Conservation (phyloP, 2,888 invertebrate genomes). For the Leptinotarsa juncta region DNA sequence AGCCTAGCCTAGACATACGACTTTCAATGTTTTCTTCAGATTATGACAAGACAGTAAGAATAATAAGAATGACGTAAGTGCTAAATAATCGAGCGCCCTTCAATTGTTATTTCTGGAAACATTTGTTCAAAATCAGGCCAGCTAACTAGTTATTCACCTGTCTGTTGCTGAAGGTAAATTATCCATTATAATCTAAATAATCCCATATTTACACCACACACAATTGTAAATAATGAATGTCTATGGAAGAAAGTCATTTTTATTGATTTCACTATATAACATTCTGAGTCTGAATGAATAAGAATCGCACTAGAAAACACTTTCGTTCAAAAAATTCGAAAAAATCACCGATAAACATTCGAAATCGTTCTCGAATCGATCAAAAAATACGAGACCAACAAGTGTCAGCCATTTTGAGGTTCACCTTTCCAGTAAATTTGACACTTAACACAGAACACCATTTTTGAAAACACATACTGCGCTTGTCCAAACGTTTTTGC, state of each 20-base stretch:
- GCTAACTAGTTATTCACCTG: constrained; percentile 51
- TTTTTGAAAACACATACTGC: constrained; percentile 37
- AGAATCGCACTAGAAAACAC: constrained; percentile 33
- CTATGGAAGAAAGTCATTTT: constrained; percentile 60
- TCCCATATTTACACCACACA: constrained; percentile 54
- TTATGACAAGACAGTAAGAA: constrained; percentile 50
- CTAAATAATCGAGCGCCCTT: constrained; percentile 43
- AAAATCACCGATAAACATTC: constrained; percentile 50
- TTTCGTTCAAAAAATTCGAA: constrained; percentile 10
- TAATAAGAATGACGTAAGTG: constrained; percentile 55
- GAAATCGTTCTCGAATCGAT: constrained; percentile 55
- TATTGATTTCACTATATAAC: constrained; percentile 55
- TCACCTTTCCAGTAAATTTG: constrained; percentile 23
- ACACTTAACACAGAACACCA: not conserved
- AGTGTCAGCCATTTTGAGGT: constrained; percentile 65
- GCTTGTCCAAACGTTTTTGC: constrained; percentile 65
- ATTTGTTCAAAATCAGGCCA: constrained; percentile 28
- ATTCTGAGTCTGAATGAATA: constrained; percentile 50
- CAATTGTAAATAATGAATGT: constrained; percentile 56
- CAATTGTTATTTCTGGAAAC: constrained; percentile 42
- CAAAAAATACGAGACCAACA: constrained; percentile 62
- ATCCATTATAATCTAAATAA: constrained; percentile 59
- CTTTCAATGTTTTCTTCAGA: constrained; percentile 43
- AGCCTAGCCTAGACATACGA: constrained; percentile 46
- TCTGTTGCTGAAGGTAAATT: constrained; percentile 54